Evolutionary conservation across 2,113 vertebrate genomes (phyloP).

Genomic region (Anguilla japonica): DNA sequence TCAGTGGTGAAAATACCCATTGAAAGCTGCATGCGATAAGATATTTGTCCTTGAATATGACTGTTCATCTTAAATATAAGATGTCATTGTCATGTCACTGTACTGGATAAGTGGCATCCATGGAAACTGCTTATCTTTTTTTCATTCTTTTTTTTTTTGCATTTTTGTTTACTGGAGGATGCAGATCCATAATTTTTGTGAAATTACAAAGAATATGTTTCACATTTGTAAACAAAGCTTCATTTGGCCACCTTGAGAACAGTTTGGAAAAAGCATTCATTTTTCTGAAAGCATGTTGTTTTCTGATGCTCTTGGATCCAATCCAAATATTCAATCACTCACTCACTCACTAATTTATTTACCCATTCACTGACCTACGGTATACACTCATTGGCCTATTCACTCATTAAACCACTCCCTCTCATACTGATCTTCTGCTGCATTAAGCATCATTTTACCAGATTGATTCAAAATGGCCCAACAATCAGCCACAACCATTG

Average conservation of each 20-base stretch:
- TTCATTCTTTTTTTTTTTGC: no score
- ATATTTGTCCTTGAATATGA: background rate
- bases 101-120: no score
- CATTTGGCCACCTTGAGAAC: no score
- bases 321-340: background rate
- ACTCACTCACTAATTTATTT: background rate
- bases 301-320: no score
- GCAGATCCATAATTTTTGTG: no score
- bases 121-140: background rate
- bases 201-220: no score
- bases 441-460: background rate
- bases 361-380: background rate
- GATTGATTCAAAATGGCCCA: background rate
- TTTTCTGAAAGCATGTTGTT: no score
- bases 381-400: background rate
- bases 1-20: background rate
- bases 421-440: background rate
- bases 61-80: background rate
- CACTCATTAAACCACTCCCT: background rate
- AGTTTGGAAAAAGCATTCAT: no score
- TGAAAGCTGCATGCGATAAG: background rate
- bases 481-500: no score
- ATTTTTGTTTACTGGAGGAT: no score
- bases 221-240: no score
- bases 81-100: background rate